Base-by-base conservation (phyloP, 2,888 invertebrate genomes). In the Hipparchia semele region DNA sequence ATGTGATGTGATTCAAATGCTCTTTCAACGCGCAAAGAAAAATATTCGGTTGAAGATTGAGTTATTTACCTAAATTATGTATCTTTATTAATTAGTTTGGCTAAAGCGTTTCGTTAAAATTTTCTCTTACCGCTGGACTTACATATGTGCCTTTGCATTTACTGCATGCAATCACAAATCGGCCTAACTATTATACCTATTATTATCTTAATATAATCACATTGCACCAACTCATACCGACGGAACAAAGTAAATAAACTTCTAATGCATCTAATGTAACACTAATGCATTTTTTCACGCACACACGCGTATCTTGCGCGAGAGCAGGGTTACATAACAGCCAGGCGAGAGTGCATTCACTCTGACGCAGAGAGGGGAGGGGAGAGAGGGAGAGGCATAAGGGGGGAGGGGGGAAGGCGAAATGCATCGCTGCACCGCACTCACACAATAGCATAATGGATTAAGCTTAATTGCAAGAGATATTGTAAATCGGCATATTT, bases 291-390 rank as follows among this genome's bases (percentile, higher is more conserved):
- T 76, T 74, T 73, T 73, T 70, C 68, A 71, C 76, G 67, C 75
- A 72, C 84, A 81, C 86, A 80, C 75, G 73, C 75, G 70, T 23
- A 70, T 73, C 80, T 81, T 84, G 85, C 78, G 82, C 79, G 82
- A 78, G 83, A 81, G 79, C 80, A 82, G 67, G 84, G 84, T 92
- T 91, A 90, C 88, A 86, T 91, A 92, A 92, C 87, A 83, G 76
- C 77, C 79, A 4, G 83, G 86, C 89, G 89, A 90, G 91, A 91
- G 92, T 91, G 92, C 92, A 91, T 92, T 92, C 89, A 92, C 92
- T 90, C 86, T 78, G 82, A 70, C 79, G 74, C 76, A 77, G 75
- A 75, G 72, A 74, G 67, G 53, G 12, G 23, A 75, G 77, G 70
- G 75, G 68, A 6, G 66, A 6, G 45, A 45, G 45, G 76, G 75